Conservation (phyloP, 2,113 vertebrate genomes). For the Otocyon megalotis region DNA sequence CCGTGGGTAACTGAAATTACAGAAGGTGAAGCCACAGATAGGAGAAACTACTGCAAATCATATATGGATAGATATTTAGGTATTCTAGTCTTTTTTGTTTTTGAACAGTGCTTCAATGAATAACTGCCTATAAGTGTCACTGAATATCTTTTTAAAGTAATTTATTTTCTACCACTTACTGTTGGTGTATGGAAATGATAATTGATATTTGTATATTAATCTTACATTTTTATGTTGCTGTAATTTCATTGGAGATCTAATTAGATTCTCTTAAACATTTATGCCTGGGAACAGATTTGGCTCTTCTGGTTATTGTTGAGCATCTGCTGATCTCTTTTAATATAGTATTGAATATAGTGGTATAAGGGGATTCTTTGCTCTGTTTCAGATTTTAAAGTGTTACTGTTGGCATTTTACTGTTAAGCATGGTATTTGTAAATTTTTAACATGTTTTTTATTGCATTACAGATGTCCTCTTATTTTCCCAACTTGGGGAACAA, state of each 20-base stretch:
- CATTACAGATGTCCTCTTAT: neutral
- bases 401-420: neutral
- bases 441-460: constrained; percentile 18
- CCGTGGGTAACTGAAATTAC: neutral
- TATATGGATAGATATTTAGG: neutral
- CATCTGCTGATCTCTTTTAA: neutral
- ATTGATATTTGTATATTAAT: constrained; percentile 3
- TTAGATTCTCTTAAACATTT: constrained; percentile 51
- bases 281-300: neutral
- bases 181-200: neutral
- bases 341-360: neutral
- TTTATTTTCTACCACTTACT: constrained; percentile 42
- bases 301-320: neutral
- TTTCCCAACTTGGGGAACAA: neutral
- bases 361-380: neutral
- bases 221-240: neutral
- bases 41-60: neutral
- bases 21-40: neutral
- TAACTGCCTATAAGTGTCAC: neutral
- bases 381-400: constrained; percentile 40
- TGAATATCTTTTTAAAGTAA: constrained; percentile 16
- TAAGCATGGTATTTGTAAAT: neutral
- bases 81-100: neutral
- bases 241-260: constrained; percentile 29
- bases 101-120: neutral